Conservation (phyloP, 2,888 invertebrate species). For the Acronicta aceris region DNA sequence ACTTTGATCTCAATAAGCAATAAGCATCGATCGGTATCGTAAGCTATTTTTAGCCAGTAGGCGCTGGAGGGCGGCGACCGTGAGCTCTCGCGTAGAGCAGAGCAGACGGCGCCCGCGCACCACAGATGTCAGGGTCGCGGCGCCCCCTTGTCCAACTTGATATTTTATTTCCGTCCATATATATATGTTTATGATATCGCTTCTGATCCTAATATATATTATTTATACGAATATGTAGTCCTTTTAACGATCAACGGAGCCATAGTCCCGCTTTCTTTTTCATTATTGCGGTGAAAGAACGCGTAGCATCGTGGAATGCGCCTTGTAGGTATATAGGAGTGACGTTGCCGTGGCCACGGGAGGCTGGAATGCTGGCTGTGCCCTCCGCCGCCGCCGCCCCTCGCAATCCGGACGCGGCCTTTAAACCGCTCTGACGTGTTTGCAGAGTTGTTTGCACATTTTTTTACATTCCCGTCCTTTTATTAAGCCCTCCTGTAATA, state of each 20-base stretch:
- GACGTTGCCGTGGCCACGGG: conserved; percentile 79
- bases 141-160: conserved; percentile 62
- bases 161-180: conserved; percentile 50
- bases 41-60: conserved; percentile 80
- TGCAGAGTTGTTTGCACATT: conserved; percentile 88
- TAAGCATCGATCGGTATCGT: conserved; percentile 70
- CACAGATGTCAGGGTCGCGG: conserved; percentile 76
- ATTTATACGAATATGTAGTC: conserved; percentile 21
- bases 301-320: conserved; percentile 72
- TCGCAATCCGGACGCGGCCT: conserved; percentile 88
- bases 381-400: conserved; percentile 81
- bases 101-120: conserved; percentile 70
- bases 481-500: conserved; percentile 79
- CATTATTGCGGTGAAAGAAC: conserved; percentile 67
- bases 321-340: conserved; percentile 71
- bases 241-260: conserved; percentile 53
- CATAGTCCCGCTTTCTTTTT: conserved; percentile 65
- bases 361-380: conserved; percentile 84
- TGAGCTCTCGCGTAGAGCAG: conserved; percentile 69
- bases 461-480: conserved; percentile 87
- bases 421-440: conserved; percentile 89
- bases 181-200: conserved; percentile 13
- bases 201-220: conserved; percentile 9
- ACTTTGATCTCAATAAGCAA: conserved; percentile 61
- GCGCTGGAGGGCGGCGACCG: conserved; percentile 83